Conservation (phyloP, 2,797 vertebrate species). For the Chiloscyllium punctatum region DNA sequence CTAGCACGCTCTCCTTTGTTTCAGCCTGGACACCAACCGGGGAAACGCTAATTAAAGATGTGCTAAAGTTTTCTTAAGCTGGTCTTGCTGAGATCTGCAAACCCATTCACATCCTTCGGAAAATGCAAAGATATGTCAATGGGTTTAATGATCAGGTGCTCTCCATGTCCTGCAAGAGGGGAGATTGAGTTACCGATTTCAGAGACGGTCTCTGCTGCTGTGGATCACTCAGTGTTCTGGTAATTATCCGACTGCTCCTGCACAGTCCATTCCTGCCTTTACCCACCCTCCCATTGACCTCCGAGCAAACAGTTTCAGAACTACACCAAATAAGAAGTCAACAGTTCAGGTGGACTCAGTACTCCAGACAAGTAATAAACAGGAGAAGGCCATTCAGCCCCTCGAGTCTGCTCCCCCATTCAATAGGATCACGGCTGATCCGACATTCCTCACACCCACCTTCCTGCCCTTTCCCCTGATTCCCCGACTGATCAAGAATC, state of each 20-base stretch:
- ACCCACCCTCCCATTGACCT: not conserved
- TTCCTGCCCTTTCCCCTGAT: too few species aligned
- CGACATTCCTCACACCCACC: too few species aligned
- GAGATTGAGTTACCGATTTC: slow-evolving; percentile 41
- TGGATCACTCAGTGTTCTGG: slow-evolving; percentile 32
- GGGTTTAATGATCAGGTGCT: slow-evolving; percentile 41
- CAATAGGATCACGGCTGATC: too few species aligned
- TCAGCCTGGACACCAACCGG: not conserved
- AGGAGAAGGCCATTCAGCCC: too few species aligned
- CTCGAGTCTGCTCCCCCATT: too few species aligned
- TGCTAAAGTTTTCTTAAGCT: not conserved
- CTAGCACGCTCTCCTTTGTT: not conserved
- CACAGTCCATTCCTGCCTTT: not conserved
- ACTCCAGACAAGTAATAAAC: not conserved
- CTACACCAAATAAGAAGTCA: not conserved
- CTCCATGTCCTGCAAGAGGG: slow-evolving; percentile 38
- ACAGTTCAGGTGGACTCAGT: too few species aligned
- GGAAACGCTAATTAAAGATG: not conserved
- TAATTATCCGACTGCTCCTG: not conserved
- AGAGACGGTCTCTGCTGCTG: slow-evolving; percentile 31
- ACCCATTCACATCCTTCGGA: slow-evolving; percentile 41
- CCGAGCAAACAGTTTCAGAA: not conserved
- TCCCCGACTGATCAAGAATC: too few species aligned
- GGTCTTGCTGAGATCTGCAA: not conserved
- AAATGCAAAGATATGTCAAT: slow-evolving; percentile 44